A percentile compares a stretch with the other conserved stretches of the same genome.
Conservation (phyloP, 1,140 invertebrate species). For the Diplogasteroides magnus region DNA sequence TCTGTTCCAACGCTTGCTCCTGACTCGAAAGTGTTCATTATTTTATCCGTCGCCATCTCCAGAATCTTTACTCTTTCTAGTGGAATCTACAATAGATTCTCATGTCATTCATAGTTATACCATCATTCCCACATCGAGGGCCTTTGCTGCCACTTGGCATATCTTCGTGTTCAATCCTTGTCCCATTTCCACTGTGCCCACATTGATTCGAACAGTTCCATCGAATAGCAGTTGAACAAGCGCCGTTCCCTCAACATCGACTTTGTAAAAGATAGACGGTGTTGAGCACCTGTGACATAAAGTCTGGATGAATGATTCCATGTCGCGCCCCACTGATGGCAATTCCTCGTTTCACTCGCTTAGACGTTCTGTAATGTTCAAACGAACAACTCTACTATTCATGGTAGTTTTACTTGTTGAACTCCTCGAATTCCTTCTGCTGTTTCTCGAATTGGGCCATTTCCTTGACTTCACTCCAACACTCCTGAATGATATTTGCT, state of each 20-base stretch:
- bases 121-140: constrained; percentile 58
- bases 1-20: constrained; percentile 84
- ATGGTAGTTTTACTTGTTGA: no score
- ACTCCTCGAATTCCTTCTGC: constrained; percentile 64
- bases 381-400: no score
- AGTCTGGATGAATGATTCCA: constrained; percentile 74
- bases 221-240: constrained; percentile 37
- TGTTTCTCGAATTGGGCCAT: constrained; percentile 67
- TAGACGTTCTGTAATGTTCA: no score
- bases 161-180: constrained; percentile 41
- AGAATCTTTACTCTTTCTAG: constrained; percentile 73
- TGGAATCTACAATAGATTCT: constrained; percentile 58
- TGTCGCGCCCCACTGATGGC: constrained; percentile 77
- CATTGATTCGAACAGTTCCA: constrained; percentile 33
- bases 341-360: constrained; percentile 81
- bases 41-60: constrained; percentile 82
- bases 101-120: no score
- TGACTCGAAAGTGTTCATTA: constrained; percentile 83
- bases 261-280: neutral
- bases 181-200: constrained; percentile 47
- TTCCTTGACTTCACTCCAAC: constrained; percentile 73
- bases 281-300: constrained; percentile 70
- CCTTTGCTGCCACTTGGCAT: constrained; percentile 33
- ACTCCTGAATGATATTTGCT: no score
- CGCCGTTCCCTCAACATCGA: constrained; percentile 23